phyloP scores from a whole-genome alignment of 2,113 vertebrate genomes.

The Oncorhynchus tshawytscha region DNA sequence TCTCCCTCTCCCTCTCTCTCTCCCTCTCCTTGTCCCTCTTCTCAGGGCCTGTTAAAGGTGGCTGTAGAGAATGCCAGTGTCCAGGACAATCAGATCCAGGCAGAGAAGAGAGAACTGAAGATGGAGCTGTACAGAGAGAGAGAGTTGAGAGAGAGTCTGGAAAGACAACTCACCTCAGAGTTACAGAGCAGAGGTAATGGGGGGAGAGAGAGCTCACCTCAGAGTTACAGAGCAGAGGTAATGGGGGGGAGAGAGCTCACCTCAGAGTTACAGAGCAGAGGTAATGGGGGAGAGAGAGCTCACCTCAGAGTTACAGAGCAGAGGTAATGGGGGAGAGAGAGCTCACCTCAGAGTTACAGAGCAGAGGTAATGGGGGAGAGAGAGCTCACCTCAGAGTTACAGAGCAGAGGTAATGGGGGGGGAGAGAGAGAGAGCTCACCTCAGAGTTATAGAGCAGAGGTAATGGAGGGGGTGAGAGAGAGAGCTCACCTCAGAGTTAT shows the following conservation, averaged over 20 bases:
- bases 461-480: slow-evolving; percentile 27
- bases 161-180: slow-evolving; percentile 92
- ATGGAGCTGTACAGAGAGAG: slow-evolving; percentile 96
- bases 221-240: slow-evolving; percentile 94
- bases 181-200: slow-evolving; percentile 67
- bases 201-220: slow-evolving; percentile 89
- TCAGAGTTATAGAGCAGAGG: slow-evolving; percentile 93
- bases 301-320: too few species aligned
- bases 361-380: slow-evolving; percentile 83
- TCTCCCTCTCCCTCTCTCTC: too few species aligned
- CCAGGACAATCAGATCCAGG: slow-evolving; percentile 96
- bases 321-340: slow-evolving; percentile 73
- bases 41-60: slow-evolving; percentile 92
- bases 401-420: too few species aligned
- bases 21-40: too few species aligned
- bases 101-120: slow-evolving; percentile 94
- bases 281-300: slow-evolving; percentile 73
- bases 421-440: slow-evolving; percentile 85
- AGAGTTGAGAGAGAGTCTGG: slow-evolving; percentile 93
- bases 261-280: background rate
- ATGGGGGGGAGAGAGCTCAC: background rate
- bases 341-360: slow-evolving; percentile 92
- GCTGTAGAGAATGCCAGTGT: slow-evolving; percentile 93
- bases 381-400: slow-evolving; percentile 67
- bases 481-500: too few species aligned